Base-by-base conservation (phyloP, 2,113 vertebrate species). In the Vulpes lagopus region DNA sequence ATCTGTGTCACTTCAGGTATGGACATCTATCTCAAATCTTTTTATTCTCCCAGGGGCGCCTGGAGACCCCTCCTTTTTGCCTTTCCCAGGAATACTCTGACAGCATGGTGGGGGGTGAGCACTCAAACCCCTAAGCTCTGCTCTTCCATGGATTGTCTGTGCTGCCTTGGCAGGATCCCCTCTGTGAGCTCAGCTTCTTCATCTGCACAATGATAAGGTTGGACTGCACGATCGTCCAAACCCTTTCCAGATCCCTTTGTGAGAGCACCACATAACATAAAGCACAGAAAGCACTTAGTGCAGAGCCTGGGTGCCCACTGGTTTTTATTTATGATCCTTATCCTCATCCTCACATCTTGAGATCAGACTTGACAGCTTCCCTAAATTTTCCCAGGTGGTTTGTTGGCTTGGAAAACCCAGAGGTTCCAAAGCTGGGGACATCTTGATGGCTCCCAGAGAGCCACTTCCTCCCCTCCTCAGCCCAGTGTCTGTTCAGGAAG, bases 101-200 rank as follows among this genome's bases (percentile, higher is more conserved):
- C 1, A 16, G n/a, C 89, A 2, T 2, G 22, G 25, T 1, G 12
- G 25, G 64, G 27, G 3, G 11, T 38, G 85, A 73, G 55, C 1
- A 1, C 84, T 23, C 65, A 23, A 38, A 38, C 51, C 27, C 62
- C 19, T 8, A 2, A 49, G 43, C 27, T 94, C 25, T 49, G 59
- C 17, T 59, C 53, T 38, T 55, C 53, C 38, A 3, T 1, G 78
- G 27, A 14, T 11, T 20, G n/a, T 62, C 62, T 25, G 32, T 4
- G 27, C 49, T 2, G 1, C 17, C 55, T 19, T 35, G 27, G 25
- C 87, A 32, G 43, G 30, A 60, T 71, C 38, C 67, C n/a, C 38
- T 79, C 57, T 74, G 30, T 51, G 85, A 93, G 64, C 85, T 86
- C 84, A 81, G 79, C 32, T 65, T 65, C 79, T 69, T 57, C 43